Evolutionary conservation across 2,113 vertebrate species (phyloP).

Genomic region (Indri indri): DNA sequence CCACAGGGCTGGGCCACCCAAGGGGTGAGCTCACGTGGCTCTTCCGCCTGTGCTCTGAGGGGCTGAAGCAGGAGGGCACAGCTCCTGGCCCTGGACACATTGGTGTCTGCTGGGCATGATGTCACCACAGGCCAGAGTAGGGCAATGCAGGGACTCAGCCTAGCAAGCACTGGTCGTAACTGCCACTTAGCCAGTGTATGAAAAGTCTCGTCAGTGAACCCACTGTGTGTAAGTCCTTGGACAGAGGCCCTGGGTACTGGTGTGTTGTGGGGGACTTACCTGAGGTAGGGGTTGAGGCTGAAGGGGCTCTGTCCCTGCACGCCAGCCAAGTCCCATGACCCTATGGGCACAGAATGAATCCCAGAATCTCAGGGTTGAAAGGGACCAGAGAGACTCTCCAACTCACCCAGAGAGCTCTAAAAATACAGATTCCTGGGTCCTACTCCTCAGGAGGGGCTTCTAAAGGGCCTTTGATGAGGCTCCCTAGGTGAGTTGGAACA

Average conservation of each 20-base stretch:
- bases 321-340: constrained; percentile 86
- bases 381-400: not conserved
- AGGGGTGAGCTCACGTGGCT: fast-evolving
- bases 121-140: too few relatives aligned
- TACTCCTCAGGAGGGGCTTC: not conserved
- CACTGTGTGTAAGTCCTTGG: not conserved
- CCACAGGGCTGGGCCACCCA: not conserved
- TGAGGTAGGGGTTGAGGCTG: constrained; percentile 85
- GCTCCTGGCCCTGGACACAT: not conserved
- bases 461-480: not conserved
- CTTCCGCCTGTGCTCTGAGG: not conserved
- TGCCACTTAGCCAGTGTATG: not conserved
- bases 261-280: constrained; percentile 81
- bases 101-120: not conserved
- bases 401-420: not conserved
- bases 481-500: not conserved
- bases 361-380: not conserved
- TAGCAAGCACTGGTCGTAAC: not conserved
- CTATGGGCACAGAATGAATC: constrained; percentile 76
- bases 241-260: not conserved
- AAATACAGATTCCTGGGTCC: not conserved
- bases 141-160: not conserved
- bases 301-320: constrained; percentile 87
- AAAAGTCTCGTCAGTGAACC: not conserved
- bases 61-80: not conserved